Evolutionary conservation across 2,888 invertebrate species (phyloP).

Genomic region (Aradus depressus): DNA sequence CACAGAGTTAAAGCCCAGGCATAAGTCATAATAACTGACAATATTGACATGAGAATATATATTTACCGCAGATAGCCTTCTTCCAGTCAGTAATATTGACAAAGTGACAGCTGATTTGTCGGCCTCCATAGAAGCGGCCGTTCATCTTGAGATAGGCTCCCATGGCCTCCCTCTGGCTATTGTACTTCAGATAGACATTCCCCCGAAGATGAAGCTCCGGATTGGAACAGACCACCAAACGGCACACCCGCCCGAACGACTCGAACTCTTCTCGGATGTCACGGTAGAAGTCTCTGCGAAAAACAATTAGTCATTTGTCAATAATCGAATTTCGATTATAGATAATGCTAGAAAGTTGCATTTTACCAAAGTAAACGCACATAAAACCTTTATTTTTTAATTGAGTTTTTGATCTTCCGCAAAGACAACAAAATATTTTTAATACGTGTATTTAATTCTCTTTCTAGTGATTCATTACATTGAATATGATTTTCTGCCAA

Average conservation of each 20-base stretch:
- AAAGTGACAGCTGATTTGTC: slow-evolving; percentile 70
- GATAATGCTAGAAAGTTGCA: not conserved
- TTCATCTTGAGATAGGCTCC: slow-evolving; percentile 63
- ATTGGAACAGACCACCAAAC: slow-evolving; percentile 73
- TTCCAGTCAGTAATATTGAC: slow-evolving; percentile 69
- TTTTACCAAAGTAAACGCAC: too few relatives aligned
- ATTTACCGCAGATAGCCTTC: slow-evolving; percentile 76
- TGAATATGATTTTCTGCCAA: too few relatives aligned
- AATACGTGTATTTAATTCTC: too few relatives aligned
- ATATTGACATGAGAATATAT: too few relatives aligned
- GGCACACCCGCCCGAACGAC: slow-evolving; percentile 52
- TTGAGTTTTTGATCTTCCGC: too few relatives aligned
- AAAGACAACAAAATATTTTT: too few relatives aligned
- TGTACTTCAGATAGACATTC: slow-evolving; percentile 79
- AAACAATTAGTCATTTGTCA: not conserved
- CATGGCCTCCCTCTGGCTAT: slow-evolving; percentile 51
- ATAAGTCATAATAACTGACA: too few relatives aligned
- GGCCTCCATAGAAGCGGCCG: slow-evolving; percentile 79
- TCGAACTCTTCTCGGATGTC: slow-evolving; percentile 78
- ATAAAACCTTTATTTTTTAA: too few relatives aligned
- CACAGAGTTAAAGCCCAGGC: too few relatives aligned
- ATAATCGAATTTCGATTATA: not conserved
- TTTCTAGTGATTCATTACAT: too few relatives aligned
- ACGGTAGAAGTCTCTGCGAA: slow-evolving; percentile 40
- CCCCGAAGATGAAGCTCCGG: slow-evolving; percentile 76